Conservation (phyloP, 2,888 invertebrate species). For the Theristus sp. region DNA sequence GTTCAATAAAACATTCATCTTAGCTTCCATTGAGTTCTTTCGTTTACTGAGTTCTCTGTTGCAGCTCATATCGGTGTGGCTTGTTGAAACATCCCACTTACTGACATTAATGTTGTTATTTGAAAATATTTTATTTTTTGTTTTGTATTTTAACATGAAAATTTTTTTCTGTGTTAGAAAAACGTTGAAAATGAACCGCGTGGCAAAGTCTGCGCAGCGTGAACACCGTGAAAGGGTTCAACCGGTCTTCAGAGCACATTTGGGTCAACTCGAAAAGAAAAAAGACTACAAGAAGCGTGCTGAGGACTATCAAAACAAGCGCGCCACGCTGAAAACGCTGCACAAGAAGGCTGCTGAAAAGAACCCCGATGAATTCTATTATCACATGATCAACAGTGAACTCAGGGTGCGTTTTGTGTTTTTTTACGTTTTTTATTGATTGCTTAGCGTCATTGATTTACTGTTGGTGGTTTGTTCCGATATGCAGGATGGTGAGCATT, state of each 20-base stretch:
- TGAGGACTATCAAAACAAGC: slow-evolving; percentile 41
- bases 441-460: slow-evolving; percentile 8
- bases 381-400: slow-evolving; percentile 75
- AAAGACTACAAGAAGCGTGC: slow-evolving; percentile 27
- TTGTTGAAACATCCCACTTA: too few species aligned
- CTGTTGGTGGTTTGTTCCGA: too few species aligned
- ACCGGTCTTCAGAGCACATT: slow-evolving; percentile 14
- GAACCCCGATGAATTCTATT: slow-evolving; percentile 96
- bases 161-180: too few species aligned
- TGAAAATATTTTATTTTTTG: too few species aligned
- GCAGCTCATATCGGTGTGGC: too few species aligned
- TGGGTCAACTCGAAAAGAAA: slow-evolving; percentile 25
- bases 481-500: slow-evolving; percentile 30
- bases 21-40: too few species aligned
- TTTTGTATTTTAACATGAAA: too few species aligned
- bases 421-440: not conserved
- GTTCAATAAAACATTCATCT: too few species aligned
- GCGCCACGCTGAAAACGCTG: slow-evolving; percentile 57
- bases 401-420: not conserved
- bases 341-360: slow-evolving; percentile 65
- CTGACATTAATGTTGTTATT: too few species aligned
- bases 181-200: not conserved
- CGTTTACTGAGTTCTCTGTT: too few species aligned
- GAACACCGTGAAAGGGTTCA: slow-evolving; percentile 18
- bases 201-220: slow-evolving; percentile 9